Conservation (phyloP, 2,113 vertebrate species). For the Scomber colias region DNA sequence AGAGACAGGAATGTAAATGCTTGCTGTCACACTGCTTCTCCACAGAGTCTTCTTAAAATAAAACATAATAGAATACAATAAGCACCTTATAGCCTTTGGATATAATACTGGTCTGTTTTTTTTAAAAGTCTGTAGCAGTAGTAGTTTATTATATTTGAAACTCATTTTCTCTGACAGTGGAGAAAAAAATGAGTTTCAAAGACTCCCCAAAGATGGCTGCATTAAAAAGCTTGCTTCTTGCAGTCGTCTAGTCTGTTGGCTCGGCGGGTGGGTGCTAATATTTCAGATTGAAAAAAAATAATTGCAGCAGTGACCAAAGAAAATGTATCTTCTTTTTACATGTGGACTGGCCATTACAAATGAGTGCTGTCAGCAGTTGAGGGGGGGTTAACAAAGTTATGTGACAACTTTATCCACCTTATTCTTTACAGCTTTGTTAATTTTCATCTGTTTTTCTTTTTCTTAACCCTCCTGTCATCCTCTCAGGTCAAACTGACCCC, state of each 20-base stretch:
- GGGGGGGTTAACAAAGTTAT: background rate
- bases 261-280: background rate
- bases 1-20: background rate
- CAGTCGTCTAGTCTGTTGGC: background rate
- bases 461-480: too few species aligned
- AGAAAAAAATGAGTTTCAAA: background rate
- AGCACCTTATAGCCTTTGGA: background rate
- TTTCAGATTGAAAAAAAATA: conserved; percentile 6
- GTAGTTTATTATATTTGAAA: background rate
- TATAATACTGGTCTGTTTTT: background rate
- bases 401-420: background rate
- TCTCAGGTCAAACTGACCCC: too few species aligned
- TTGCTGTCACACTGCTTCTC: background rate
- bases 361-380: background rate
- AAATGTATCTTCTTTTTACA: background rate
- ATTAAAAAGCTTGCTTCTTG: background rate
- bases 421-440: background rate
- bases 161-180: background rate
- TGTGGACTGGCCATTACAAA: background rate
- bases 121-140: background rate
- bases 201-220: background rate
- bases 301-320: background rate
- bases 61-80: background rate
- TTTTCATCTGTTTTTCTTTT: background rate
- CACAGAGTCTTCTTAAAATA: background rate